Evolutionary conservation across 1,140 invertebrate species (phyloP).

Genomic region (Drosophila tani): DNA sequence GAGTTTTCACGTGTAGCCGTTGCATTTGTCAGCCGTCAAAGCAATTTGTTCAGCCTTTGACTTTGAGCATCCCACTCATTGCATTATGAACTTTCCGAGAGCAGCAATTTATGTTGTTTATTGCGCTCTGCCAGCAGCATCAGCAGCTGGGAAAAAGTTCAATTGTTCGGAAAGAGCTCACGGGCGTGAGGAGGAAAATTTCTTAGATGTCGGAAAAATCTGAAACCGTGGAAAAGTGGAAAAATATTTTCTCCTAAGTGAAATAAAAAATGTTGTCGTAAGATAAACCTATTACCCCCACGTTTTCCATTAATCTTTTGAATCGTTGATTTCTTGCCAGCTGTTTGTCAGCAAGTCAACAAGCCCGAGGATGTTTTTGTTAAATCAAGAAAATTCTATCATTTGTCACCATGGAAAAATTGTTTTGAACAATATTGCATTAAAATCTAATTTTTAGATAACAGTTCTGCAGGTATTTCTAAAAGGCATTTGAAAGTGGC

Average conservation of each 20-base stretch:
- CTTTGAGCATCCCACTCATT: conserved; percentile 12
- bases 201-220: not conserved
- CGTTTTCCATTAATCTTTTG: no score
- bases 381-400: no score
- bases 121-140: not conserved
- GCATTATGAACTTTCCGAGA: conserved; percentile 33
- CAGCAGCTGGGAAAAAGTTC: conserved; percentile 13
- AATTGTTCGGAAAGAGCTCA: conserved; percentile 11
- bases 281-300: no score
- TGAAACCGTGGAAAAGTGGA: not conserved
- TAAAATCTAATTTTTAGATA: no score
- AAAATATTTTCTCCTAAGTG: not conserved
- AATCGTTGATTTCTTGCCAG: no score
- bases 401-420: no score
- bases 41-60: conserved; percentile 20
- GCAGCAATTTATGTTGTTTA: conserved; percentile 20
- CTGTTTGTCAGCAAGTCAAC: no score
- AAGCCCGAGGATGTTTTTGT: no score
- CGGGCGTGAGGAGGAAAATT: not conserved
- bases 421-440: no score
- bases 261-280: not conserved
- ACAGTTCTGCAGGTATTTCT: no score
- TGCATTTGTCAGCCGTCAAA: not conserved
- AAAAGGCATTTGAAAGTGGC: no score
- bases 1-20: not conserved